These are phyloP conservation scores for Ictidomys tridecemlineatus DNA, from an alignment of 2,113 vertebrate species.

Conservation along the genomic window DNA sequence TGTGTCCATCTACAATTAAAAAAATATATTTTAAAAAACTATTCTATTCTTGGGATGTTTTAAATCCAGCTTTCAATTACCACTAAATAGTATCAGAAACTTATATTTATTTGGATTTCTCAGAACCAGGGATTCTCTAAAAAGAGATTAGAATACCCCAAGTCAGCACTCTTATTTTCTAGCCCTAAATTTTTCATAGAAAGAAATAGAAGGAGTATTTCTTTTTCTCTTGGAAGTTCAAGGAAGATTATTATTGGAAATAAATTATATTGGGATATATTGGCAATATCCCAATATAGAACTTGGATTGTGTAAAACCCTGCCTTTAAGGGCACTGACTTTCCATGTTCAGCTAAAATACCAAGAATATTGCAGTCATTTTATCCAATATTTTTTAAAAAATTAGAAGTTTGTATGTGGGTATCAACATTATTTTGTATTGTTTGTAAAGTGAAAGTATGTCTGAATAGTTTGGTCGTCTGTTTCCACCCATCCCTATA, in stretches of 20 bases:
- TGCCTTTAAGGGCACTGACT: conserved; percentile 44
- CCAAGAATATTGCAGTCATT: conserved; percentile 60
- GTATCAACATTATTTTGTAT: conserved; percentile 50
- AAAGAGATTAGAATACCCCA: background rate
- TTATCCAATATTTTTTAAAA: conserved; percentile 52
- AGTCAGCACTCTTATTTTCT: conserved; percentile 16
- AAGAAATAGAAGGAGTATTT: background rate
- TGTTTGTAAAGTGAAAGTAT: conserved; percentile 41
- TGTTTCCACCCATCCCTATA: background rate
- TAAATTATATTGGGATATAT: conserved; percentile 34
- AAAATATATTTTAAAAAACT: too few relatives aligned
- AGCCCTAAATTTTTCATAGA: background rate
- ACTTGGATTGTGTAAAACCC: conserved; percentile 54
- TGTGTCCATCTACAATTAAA: too few relatives aligned
- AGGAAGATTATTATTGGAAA: conserved; percentile 36
- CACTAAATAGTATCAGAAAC: background rate
- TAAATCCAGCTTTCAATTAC: conserved; percentile 22
- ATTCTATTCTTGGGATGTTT: background rate
- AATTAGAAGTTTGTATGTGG: background rate
- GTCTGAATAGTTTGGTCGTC: background rate
- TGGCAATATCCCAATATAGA: conserved; percentile 22
- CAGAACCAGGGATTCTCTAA: background rate
- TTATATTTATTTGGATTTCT: conserved; percentile 9
- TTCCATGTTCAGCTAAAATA: conserved; percentile 60
- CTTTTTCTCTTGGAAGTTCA: conserved; percentile 55